Conservation (phyloP, 2,113 vertebrate species). For the Grantiella picta region DNA sequence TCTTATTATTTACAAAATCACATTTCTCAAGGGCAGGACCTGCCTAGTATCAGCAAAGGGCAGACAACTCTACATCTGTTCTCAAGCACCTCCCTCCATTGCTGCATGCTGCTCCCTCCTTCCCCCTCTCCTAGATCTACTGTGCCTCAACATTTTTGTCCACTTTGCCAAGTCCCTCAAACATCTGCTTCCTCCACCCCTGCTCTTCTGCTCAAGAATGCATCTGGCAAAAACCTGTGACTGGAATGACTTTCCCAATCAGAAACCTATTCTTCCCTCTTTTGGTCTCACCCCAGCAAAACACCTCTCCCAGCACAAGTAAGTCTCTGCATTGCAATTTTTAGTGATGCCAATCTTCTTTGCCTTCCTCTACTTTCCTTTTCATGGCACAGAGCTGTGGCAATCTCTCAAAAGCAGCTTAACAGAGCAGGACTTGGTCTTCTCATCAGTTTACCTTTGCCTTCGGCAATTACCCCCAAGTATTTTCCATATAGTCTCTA, state of each 20-base stretch:
- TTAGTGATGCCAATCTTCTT: not conserved
- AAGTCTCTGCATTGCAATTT: not conserved
- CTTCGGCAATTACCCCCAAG: not conserved
- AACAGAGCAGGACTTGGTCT: not conserved
- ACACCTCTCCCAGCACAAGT: not conserved
- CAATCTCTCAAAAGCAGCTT: not conserved
- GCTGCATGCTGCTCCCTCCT: not conserved
- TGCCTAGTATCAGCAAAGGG: not conserved
- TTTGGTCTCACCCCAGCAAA: not conserved
- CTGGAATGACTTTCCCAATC: not conserved
- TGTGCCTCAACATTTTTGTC: conserved; percentile 19
- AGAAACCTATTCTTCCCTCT: not conserved
- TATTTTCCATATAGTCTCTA: not conserved
- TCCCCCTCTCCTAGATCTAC: not conserved
- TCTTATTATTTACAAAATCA: not conserved
- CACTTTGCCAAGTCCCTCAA: conserved; percentile 33
- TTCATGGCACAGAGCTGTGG: not conserved
- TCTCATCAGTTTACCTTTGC: not conserved
- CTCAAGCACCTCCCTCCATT: not conserved
- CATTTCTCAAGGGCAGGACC: not conserved
- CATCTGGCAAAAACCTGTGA: not conserved
- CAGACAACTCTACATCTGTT: not conserved
- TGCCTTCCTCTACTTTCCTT: not conserved
- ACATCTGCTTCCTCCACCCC: conserved; percentile 33
- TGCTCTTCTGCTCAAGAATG: not conserved